Base-by-base conservation (phyloP, 1,140 invertebrate species). In the Dermatophagoides farinae region DNA sequence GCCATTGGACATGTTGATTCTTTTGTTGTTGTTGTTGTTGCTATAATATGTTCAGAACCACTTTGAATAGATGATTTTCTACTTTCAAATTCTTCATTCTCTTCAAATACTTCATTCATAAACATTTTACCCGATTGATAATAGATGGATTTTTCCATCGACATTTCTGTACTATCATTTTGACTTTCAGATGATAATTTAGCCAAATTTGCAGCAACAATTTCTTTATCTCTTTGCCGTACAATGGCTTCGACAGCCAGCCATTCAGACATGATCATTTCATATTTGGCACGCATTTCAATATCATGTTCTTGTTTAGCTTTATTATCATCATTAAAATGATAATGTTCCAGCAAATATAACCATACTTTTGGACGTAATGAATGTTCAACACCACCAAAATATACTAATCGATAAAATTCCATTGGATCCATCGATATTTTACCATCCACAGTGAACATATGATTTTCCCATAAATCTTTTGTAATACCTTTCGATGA, bases 231-330 rank as follows among this genome's bases (percentile, higher is more conserved):
- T 61, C 82, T 69, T 70, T 91, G 86, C 61, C 81, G 71, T 0
- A 92, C 86, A 61, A 92, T 90, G 0, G 87, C 87, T 70, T 93
- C 90, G 0, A 93, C 86, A 1, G 85, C 87, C 54, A 89, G 71
- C 90, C 90, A 95, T 69, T 92, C 88, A 0, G 86, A 88, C 86
- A 90, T 88, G 2, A 82, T 86, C 9, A 84, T 82, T 73, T 92
- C 88, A 67, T 89, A 89, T 62, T 80, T 78, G 55, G 82, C 78
- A 64, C 79, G 77, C 60, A 82, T 80, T 54, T 67, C 62, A 62
- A 77, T 71, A 67, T 88, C 83, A 61, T 83, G 77, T 62, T 81
- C 77, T 23, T 74, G 70, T 0, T 85, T 73, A 64, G 88, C 82
- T 64, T 83, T 78, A 8, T 71, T 63, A 11, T 81, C 80, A 67